A percentile compares a stretch with the other conserved stretches of the same genome.
These are phyloP conservation scores for Oceanodroma leucorhoa DNA, from an alignment of 2,797 vertebrate genomes.

Conservation along the genomic window DNA sequence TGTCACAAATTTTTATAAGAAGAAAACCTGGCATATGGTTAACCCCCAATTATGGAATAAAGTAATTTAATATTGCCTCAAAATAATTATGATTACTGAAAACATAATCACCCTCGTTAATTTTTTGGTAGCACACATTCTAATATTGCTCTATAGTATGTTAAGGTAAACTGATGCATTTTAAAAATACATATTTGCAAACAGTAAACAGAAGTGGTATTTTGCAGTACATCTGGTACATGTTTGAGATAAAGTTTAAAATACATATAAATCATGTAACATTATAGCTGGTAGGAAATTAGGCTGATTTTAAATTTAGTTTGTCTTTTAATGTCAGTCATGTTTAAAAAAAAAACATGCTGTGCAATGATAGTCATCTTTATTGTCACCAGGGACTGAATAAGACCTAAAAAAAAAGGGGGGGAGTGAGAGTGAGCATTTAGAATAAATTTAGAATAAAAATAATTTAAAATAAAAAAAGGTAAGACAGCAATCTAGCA, in stretches of 20 bases:
- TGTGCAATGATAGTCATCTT: background rate
- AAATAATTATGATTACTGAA: background rate
- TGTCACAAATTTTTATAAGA: background rate
- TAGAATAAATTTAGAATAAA: background rate
- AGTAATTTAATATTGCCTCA: background rate
- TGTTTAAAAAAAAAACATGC: background rate
- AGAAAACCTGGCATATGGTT: background rate
- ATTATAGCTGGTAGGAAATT: background rate
- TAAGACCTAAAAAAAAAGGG: background rate
- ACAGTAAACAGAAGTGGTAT: background rate
- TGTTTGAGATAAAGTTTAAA: background rate
- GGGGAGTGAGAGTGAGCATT: background rate
- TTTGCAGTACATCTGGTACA: background rate
- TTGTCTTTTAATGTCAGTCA: background rate
- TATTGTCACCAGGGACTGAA: background rate
- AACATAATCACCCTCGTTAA: background rate
- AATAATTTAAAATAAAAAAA: background rate
- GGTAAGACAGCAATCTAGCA: background rate
- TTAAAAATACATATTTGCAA: background rate
- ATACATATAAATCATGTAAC: background rate
- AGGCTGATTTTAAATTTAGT: background rate
- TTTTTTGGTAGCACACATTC: background rate
- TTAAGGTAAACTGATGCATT: background rate
- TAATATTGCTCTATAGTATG: background rate
- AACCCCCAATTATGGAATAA: background rate